Evolutionary conservation across 1,140 invertebrate species (phyloP), one percentile per base, ranked within the genome.

Genomic region (Pseudomyrmex concolor): DNA sequence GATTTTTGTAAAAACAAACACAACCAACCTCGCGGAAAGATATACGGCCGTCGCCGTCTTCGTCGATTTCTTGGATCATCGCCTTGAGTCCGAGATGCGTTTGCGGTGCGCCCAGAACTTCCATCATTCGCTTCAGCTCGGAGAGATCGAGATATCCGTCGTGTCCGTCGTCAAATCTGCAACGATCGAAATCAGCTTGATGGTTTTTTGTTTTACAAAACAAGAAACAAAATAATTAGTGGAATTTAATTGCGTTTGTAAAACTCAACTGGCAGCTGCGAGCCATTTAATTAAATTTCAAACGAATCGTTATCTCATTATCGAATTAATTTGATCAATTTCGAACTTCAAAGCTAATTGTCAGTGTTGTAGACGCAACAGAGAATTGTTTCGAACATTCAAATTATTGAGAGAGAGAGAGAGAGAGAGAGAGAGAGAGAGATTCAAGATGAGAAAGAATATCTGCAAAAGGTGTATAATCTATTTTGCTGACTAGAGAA

Each of bases 41-140:
- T 83, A 99, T 97, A 91, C 97, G 97, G 50, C 96, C 96, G 92
- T 99, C 98, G 22, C 96, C 94, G 91, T 99, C 98, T 93, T 98
- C 98, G 91, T 99, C 98, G 15, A 99, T 97, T 94, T 98, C 97
- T 80, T 97, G 96, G 87, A 99, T 99, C 98, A 99, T 99, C 51
- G 96, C 96, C 92, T 99, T 99, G 7, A 99, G 95, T 0, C 97
- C 97, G 3, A 99, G 94, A 94, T 99, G 98, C 9, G 98, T 99
- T 93, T 99, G 98, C 13, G 98, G 98, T 10, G 97, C 98, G 19
- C 97, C 98, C n/a, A 99, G 94, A 63, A 97, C 97, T 93, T 99
- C 98, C 98, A 99, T 99, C 98, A 99, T 99, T 12, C 96, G 94
- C 93, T 99, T 99, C 60, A 99, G 93, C 92, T 99, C 98, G 59